These are phyloP conservation scores for Aelia acuminata DNA, from an alignment of 2,888 invertebrate genomes.

Conservation along the genomic window DNA sequence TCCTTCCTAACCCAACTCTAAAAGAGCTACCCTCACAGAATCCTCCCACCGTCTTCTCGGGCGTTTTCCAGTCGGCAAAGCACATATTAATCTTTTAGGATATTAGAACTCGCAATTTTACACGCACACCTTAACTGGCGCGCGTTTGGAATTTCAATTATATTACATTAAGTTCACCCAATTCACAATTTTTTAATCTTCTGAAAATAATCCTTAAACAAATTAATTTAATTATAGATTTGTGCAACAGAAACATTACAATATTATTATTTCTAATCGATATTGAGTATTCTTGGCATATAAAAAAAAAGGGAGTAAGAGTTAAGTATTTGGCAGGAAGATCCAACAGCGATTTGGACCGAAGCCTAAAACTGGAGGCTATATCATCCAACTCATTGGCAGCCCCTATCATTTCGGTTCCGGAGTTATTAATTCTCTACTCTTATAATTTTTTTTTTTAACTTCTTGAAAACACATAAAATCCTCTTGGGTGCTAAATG, in stretches of 20 bases:
- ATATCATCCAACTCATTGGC: constrained; percentile 21
- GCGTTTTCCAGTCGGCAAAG: no score
- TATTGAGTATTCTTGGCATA: neutral
- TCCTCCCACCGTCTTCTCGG: no score
- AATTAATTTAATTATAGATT: no score
- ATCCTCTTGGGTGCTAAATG: neutral
- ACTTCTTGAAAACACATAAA: neutral
- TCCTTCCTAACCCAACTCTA: no score
- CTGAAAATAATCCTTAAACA: no score
- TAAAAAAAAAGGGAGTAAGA: neutral
- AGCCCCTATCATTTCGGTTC: neutral
- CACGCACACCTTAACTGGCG: no score
- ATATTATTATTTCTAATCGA: neutral
- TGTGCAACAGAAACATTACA: neutral
- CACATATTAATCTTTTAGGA: no score
- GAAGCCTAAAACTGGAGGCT: constrained; percentile 30
- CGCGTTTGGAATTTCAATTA: no score
- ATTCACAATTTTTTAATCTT: no score
- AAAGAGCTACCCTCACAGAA: no score
- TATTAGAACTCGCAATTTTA: no score
- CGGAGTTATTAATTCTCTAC: neutral
- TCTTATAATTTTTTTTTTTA: neutral
- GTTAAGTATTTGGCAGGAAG: constrained; percentile 28
- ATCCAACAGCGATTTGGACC: neutral
- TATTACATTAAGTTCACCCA: no score